phyloP scores from a whole-genome alignment of 2,113 vertebrate genomes.

The Corythornis madagascariensis region DNA sequence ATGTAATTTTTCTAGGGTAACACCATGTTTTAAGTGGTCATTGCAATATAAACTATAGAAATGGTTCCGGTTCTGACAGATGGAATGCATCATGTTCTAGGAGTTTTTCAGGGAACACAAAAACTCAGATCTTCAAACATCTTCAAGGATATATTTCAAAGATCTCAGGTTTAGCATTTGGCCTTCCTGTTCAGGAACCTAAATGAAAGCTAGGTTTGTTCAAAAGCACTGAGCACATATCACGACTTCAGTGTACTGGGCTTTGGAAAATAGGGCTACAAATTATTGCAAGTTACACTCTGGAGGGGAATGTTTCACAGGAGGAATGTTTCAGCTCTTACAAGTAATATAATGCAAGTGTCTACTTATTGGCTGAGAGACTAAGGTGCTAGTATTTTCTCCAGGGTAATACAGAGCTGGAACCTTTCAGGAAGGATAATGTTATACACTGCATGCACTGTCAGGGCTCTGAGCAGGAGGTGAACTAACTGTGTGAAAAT shows the following conservation, averaged over 20 bases:
- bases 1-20: neutral
- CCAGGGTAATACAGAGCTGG: neutral
- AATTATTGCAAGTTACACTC: neutral
- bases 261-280: neutral
- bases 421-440: neutral
- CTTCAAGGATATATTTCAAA: neutral
- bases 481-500: neutral
- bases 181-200: neutral
- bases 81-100: neutral
- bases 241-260: neutral
- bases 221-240: neutral
- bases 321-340: neutral
- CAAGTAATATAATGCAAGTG: neutral
- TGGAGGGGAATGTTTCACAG: neutral
- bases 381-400: neutral
- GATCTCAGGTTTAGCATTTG: neutral
- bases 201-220: neutral
- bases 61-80: neutral
- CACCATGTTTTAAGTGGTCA: neutral
- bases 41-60: neutral
- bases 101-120: neutral
- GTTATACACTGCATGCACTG: neutral
- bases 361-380: neutral
- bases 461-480: neutral
- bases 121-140: neutral